Base-by-base conservation (phyloP, 2,888 invertebrate species). In the Linnaemya tessellans region DNA sequence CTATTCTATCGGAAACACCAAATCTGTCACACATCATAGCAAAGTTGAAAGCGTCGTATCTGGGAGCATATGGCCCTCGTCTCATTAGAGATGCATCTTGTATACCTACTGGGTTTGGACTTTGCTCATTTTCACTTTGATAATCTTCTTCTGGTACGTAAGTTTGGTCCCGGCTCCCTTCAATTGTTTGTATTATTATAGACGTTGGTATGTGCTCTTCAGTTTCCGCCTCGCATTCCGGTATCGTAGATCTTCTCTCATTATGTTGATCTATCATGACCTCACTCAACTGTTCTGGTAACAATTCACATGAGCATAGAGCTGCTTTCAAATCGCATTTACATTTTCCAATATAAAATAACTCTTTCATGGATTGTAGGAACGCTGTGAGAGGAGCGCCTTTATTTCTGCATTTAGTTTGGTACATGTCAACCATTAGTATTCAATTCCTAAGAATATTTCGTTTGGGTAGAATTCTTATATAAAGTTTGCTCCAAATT, bases 211-310 rank as follows among this genome's bases (percentile, higher is more conserved):
- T 35, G 30, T 60, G 62, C 62, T 62, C 62, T 62, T 62, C 3
- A 38, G 38, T 62, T 62, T 62, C 62, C 22, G 62, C 38, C n/a
- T 62, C 18, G 62, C 38, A 62, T n/a, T 62, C 18, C 38, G 62
- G 38, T 62, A 62, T 38, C 62, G 62, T 70, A 56, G 22, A 70
- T 70, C 56, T 56, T n/a, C n/a, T n/a, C 15, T 51, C 49, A 35
- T 51, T 51, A 51, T 51, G 30, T 49, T 43, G 65, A 43, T 22
- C 7, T 22, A 65, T 65, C 62, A 51, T 51, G 56, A 56, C n/a
- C 65, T 65, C 43, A 18, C 54, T 68, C n/a, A 54, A 70, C 54
- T 30, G 68, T 68, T 49, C 56, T 54, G 56, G 25, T 43, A 64
- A 13, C 64, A 64, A 67, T 67, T n/a, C 56, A 25, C 56, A 25